Base-by-base conservation (phyloP, 2,797 vertebrate species). In the Florisuga fusca region DNA sequence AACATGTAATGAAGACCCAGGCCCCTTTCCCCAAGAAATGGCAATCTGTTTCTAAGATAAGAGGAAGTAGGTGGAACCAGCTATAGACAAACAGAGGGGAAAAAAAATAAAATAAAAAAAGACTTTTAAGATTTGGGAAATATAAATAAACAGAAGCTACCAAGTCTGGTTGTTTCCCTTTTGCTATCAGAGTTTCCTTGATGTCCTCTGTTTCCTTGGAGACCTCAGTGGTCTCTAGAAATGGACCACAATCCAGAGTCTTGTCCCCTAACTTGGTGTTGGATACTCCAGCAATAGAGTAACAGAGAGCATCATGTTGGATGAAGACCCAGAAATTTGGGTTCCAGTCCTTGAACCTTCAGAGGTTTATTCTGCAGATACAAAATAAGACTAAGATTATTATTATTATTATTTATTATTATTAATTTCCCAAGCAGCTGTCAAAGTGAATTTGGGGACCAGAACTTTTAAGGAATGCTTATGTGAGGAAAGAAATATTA, bases 401-500 rank as follows among this genome's bases (percentile, higher is more conserved):
- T 80, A 23, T 64, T 90, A 45, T 53, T 88, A 41, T 93, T 94
- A 41, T 57, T 78, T 41, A 10, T 26, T 75, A 43, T 63, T 79
- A 22, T 64, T 90, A 45, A 41, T 93, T 94, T 87, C 71, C 53
- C 33, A 91, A 84, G 61, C 57, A 89, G 45, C 80, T 92, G 74
- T 95, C 90, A 94, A 91, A 84, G 33, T 0, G 2, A 87, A 92
- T 94, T 90, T 92, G 71, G 76, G 59, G 61, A 72, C 93, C 79
- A 18, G 22, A 51, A 79, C 53, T 84, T 95, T 48, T 63, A 88
- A 95, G 38, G 19, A 43, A n/a, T 84, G 73, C 72, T 94, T 90
- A 84, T 11, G 2, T 43, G 86, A 90, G 41, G 74, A 94, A 75
- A 75, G 76, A 94, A 75, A 75, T 81, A 89, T 89, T 93, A 74